These are phyloP conservation scores for Acleris holmiana DNA, from an alignment of 2,888 invertebrate species.

Conservation along the genomic window DNA sequence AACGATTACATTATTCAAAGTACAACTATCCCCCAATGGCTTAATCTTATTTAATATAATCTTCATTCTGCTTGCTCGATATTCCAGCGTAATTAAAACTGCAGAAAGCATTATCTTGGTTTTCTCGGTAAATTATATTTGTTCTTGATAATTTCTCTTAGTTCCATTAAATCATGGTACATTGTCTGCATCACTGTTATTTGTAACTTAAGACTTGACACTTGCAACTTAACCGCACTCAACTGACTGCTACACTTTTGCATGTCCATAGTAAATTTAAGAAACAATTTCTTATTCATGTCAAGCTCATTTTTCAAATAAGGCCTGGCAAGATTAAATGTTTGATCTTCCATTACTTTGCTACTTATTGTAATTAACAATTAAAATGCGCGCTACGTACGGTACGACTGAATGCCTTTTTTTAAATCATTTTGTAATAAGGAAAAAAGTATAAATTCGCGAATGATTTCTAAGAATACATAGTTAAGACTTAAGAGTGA, in stretches of 20 bases:
- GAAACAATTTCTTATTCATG: conserved; percentile 26
- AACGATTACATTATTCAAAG: no score
- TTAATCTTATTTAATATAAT: neutral
- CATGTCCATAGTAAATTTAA: conserved; percentile 52
- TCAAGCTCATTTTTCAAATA: conserved; percentile 27
- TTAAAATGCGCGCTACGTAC: no score
- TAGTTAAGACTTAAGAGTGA: conserved; percentile 7
- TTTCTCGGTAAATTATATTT: conserved; percentile 11
- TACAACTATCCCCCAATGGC: no score
- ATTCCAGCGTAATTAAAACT: neutral
- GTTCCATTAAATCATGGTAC: conserved; percentile 63
- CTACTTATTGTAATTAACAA: neutral
- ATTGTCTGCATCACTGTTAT: conserved; percentile 55
- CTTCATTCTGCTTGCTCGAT: neutral
- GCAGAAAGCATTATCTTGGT: neutral
- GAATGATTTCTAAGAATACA: conserved; percentile 8
- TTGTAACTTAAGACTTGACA: conserved; percentile 60
- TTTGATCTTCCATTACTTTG: conserved; percentile 20
- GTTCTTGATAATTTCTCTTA: conserved; percentile 55
- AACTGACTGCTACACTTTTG: conserved; percentile 53
- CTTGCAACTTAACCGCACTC: conserved; percentile 54
- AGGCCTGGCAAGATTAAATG: neutral
- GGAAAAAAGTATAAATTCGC: neutral
- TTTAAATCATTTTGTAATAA: neutral
- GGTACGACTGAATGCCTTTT: no score